Percentiles rank a stretch among this genome's conserved stretches.
Evolutionary conservation across 2,797 vertebrate species (phyloP).

Genomic region (Hephaestus fuliginosus): DNA sequence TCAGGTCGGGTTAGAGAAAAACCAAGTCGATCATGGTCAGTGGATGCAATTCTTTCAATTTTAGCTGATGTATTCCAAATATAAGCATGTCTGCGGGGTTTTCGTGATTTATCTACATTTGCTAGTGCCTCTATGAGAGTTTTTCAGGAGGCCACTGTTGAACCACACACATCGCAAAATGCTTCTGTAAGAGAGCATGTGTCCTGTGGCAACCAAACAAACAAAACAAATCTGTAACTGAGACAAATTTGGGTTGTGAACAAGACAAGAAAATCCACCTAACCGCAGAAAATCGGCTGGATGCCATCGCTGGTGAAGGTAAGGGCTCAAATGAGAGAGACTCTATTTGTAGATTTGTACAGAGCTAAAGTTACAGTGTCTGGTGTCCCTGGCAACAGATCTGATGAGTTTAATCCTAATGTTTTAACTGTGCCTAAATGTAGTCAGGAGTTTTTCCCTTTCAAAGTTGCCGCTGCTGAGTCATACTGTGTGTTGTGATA

Average conservation of each 20-base stretch:
- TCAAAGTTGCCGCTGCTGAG: conserved; percentile 56
- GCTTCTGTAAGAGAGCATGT: conserved; percentile 29
- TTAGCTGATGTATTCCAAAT: conserved; percentile 35
- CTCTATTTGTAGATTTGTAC: conserved; percentile 63
- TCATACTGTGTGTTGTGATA: conserved; percentile 41
- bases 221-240: conserved; percentile 37
- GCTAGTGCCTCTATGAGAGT: conserved; percentile 11
- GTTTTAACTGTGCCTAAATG: conserved; percentile 59
- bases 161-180: conserved; percentile 30
- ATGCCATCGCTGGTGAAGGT: conserved; percentile 39
- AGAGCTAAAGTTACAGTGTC: conserved; percentile 56
- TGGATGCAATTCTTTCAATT: conserved; percentile 19
- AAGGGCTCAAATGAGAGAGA: conserved; percentile 55
- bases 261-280: conserved; percentile 27
- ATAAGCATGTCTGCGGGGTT: conserved; percentile 13
- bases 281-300: conserved; percentile 43
- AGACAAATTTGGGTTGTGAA: conserved; percentile 29
- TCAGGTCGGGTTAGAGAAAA: conserved; percentile 24
- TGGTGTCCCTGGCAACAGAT: conserved; percentile 65
- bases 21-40: conserved; percentile 33
- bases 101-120: conserved; percentile 25
- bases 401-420: conserved; percentile 67
- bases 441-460: conserved; percentile 59
- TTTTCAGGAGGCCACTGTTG: conserved; percentile 2
- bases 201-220: conserved; percentile 52